Conservation (phyloP, 2,888 invertebrate species). For the Rosalia funebris region DNA sequence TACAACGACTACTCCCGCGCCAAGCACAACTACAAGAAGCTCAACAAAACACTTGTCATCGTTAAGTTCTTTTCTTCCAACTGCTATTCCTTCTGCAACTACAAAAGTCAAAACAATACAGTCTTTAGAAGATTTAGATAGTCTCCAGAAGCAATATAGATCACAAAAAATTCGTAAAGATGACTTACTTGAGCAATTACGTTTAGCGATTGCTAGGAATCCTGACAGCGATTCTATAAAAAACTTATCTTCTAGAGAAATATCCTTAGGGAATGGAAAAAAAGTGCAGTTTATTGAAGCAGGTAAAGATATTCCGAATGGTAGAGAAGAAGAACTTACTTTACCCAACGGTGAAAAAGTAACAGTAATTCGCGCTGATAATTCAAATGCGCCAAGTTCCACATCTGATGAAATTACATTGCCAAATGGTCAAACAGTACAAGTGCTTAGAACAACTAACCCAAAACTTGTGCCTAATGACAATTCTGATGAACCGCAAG, state of each 20-base stretch:
- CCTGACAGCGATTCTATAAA: conserved; percentile 73
- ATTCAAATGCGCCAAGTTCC: conserved; percentile 64
- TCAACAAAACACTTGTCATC: conserved; percentile 26
- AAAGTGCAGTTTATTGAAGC: conserved; percentile 74
- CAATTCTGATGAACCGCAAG: conserved; percentile 70
- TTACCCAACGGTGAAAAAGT: conserved; percentile 78
- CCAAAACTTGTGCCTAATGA: conserved; percentile 39
- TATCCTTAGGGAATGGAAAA: conserved; percentile 79
- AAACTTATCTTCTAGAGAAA: conserved; percentile 78
- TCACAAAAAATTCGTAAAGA: conserved; percentile 73
- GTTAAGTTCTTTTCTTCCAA: conserved; percentile 55
- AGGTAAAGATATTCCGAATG: conserved; percentile 48
- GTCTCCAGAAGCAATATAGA: conserved; percentile 61
- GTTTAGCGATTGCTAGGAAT: conserved; percentile 76
- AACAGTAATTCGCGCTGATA: conserved; percentile 75
- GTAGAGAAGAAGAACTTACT: conserved; percentile 64
- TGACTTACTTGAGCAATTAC: conserved; percentile 78
- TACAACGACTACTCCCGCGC: conserved; percentile 9
- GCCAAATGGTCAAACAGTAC: conserved; percentile 77
- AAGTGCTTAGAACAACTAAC: conserved; percentile 66
- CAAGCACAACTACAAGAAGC: conserved; percentile 28
- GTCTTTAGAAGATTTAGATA: conserved; percentile 59
- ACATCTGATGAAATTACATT: conserved; percentile 56
- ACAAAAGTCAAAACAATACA: conserved; percentile 64
- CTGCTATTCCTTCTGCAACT: conserved; percentile 67